These are phyloP conservation scores for Chrysogorgia sp. DNA, from an alignment of 92 coral and sea anemone species.

Conservation along the genomic window DNA sequence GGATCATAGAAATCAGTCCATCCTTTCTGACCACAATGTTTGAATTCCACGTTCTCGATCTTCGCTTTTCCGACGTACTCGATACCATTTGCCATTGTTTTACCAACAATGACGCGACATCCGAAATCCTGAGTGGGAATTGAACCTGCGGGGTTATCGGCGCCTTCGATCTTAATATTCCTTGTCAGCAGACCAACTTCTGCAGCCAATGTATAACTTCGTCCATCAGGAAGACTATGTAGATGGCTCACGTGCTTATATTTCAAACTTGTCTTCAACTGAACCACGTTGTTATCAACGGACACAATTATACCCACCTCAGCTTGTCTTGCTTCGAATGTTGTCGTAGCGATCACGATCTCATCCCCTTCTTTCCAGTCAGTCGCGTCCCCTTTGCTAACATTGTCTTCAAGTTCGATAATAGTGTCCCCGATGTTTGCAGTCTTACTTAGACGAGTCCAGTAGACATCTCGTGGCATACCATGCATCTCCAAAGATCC, in stretches of 20 bases:
- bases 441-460: slow-evolving; percentile 77
- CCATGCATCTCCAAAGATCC: slow-evolving; percentile 86
- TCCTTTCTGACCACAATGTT: slow-evolving; percentile 87
- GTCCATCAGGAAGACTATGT: slow-evolving; percentile 54
- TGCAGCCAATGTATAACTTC: slow-evolving; percentile 70
- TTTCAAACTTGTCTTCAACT: slow-evolving; percentile 60
- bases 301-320: slow-evolving; percentile 65
- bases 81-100: slow-evolving; percentile 45
- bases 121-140: slow-evolving; percentile 80
- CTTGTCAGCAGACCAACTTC: slow-evolving; percentile 95
- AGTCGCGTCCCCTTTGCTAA: slow-evolving; percentile 34
- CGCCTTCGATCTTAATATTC: slow-evolving; percentile 84
- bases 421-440: slow-evolving; percentile 64
- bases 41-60: slow-evolving; percentile 87
- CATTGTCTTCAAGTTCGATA: slow-evolving; percentile 52
- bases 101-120: slow-evolving; percentile 78
- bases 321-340: slow-evolving; percentile 75
- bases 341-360: slow-evolving; percentile 82
- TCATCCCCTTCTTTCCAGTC: slow-evolving; percentile 84
- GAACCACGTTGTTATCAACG: slow-evolving; percentile 55
- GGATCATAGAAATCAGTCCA: slow-evolving; percentile 79
- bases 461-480: slow-evolving; percentile 70
- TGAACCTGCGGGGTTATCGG: slow-evolving; percentile 70
- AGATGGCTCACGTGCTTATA: slow-evolving; percentile 67
- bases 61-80: slow-evolving; percentile 58